Evolutionary conservation across 1,140 invertebrate genomes (phyloP).

Genomic region (Drosophila varians): DNA sequence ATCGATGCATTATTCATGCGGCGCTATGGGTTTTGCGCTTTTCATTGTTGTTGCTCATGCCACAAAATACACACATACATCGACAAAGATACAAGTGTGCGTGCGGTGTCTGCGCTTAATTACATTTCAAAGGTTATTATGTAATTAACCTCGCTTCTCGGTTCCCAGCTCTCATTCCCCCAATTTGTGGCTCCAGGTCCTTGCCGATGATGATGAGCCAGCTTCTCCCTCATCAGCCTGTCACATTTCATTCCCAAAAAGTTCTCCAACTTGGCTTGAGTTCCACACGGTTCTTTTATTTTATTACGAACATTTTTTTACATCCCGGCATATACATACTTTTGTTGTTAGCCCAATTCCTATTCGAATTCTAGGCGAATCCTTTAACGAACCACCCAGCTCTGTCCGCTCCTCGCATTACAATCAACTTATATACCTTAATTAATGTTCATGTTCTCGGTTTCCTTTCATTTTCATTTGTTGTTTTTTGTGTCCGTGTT

Average conservation of each 20-base stretch:
- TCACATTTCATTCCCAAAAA: conserved; percentile 40
- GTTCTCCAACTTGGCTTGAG: conserved; percentile 5
- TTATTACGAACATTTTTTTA: not conserved
- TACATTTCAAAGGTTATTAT: conserved; percentile 69
- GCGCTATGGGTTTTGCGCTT: conserved; percentile 28
- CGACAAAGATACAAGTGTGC: not conserved
- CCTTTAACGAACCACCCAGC: not conserved
- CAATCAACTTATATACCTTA: conserved; percentile 53
- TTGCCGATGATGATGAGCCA: conserved; percentile 6
- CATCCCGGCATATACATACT: not conserved
- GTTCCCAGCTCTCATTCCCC: not conserved
- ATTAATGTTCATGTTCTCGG: conserved; percentile 60
- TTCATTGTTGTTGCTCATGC: conserved; percentile 23
- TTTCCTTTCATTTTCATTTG: conserved; percentile 12
- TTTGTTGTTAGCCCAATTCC: not conserved
- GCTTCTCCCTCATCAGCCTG: not conserved
- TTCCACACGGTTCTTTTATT: not conserved
- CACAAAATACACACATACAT: not conserved
- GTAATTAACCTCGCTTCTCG: conserved; percentile 51
- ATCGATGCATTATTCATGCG: conserved; percentile 48
- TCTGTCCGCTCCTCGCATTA: not conserved
- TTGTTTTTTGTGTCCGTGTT: not conserved
- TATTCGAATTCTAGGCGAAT: conserved; percentile 4
- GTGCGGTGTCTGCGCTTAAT: conserved; percentile 42
- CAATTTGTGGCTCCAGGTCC: too few relatives aligned